Evolutionary conservation across 2,113 vertebrate species (phyloP), one percentile per base, ranked within the genome.

Genomic region (Mobula birostris): DNA sequence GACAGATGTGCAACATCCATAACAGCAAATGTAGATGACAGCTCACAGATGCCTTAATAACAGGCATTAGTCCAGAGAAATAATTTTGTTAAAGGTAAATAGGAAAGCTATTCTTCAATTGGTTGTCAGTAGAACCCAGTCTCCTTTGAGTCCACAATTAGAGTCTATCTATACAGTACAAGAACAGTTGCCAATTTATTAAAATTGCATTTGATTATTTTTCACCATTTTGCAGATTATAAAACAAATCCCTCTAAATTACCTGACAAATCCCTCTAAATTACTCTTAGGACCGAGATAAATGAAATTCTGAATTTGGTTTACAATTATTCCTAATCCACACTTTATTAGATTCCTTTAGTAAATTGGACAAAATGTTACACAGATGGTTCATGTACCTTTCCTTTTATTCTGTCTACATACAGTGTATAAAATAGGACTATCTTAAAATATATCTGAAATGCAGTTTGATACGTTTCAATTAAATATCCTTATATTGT

Each of bases 21-120:
- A 92, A 92, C 66, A 48, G 66, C 90, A 72, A 72, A 40, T 72
- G 32, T 29, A 48, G 27, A 70, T 72, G 90, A 92, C 90, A 92
- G 68, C 66, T 92, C 90, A 72, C 90, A 92, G 90, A 48, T 92
- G 90, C 90, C 90, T 92, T 72, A 92, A 40, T 92, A 48, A 92
- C 72, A 32, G 66, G 15, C 32, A 70, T 92, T 40, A 21, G n/a
- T 36, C 29, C 90, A 74, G 72, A 40, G 17, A 72, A 92, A 72
- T 92, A 92, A 92, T 32, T 92, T 92, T 32, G 70, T 92, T 72
- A 74, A 68, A 91, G 8, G 36, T 68, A 63, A 92, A 92, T 48
- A 70, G 36, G 19, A 48, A 72, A 92, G 21, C 90, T 24, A 72
- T 74, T 40, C 32, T 72, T 70, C 7, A 21, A 48, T 32, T 91